Evolutionary conservation across 1,140 invertebrate species (phyloP).

Genomic region (Drosophila sproati): DNA sequence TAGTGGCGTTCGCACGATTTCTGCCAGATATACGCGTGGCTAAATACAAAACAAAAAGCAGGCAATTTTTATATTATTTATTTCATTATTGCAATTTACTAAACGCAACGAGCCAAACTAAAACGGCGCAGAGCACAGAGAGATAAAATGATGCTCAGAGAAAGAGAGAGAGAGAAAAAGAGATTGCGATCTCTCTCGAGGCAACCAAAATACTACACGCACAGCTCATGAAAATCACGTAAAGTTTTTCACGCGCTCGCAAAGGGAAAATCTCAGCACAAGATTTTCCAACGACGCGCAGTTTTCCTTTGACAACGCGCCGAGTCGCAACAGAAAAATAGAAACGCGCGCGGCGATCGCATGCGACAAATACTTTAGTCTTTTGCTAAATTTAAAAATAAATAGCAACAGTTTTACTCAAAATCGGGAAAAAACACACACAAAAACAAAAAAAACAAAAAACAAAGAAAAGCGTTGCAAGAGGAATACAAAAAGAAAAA

Average conservation of each 20-base stretch:
- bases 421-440: constrained; percentile 51
- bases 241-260: constrained; percentile 43
- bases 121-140: constrained; percentile 2
- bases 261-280: constrained; percentile 62
- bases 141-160: constrained; percentile 1
- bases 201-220: constrained; percentile 30
- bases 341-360: constrained; percentile 31
- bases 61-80: constrained; percentile 44
- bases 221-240: constrained; percentile 31
- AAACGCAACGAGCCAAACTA: constrained; percentile 56
- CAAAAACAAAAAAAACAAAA: constrained; percentile 51
- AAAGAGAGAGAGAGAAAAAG: constrained; percentile 9
- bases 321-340: constrained; percentile 62
- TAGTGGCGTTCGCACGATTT: constrained; percentile 52
- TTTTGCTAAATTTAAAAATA: constrained; percentile 81
- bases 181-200: constrained; percentile 28
- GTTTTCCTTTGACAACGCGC: constrained; percentile 82
- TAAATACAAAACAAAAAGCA: background rate
- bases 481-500: background rate
- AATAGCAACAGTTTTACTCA: constrained; percentile 56
- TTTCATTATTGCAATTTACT: constrained; percentile 71
- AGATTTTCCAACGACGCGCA: constrained; percentile 66
- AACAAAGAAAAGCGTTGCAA: constrained; percentile 42
- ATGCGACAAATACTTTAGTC: constrained; percentile 58
- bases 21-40: constrained; percentile 50